Evolutionary conservation across 2,113 vertebrate species (phyloP).

Genomic region (Chrysemys picta): DNA sequence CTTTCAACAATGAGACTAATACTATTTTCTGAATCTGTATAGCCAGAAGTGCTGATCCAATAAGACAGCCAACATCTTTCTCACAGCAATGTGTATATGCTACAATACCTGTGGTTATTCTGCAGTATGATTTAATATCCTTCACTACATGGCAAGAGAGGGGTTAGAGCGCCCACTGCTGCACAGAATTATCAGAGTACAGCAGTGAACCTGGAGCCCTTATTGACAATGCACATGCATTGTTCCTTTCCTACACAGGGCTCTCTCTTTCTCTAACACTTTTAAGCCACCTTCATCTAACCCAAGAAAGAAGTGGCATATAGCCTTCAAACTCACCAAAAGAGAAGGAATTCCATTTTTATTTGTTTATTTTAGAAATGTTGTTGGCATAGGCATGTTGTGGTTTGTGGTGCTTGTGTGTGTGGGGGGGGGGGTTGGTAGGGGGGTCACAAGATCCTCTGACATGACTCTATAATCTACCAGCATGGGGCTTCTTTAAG

Average conservation of each 20-base stretch:
- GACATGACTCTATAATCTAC: not conserved
- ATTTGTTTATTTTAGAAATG: not conserved
- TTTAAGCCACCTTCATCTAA: not conserved
- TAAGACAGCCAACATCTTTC: not conserved
- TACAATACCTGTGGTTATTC: not conserved
- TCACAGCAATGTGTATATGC: rapidly evolving
- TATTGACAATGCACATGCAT: rapidly evolving
- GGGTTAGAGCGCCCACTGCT: not conserved
- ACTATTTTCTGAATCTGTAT: rapidly evolving
- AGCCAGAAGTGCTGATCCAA: not conserved
- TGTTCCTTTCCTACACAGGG: rapidly evolving
- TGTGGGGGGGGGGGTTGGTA: rapidly evolving
- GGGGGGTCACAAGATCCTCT: not conserved
- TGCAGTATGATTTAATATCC: not conserved
- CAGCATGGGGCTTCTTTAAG: not conserved
- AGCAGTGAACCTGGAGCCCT: not conserved
- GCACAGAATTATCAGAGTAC: not conserved
- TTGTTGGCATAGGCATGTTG: not conserved
- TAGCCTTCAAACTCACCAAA: not conserved
- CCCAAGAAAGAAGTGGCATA: not conserved
- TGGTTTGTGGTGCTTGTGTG: not conserved
- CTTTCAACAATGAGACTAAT: rapidly evolving
- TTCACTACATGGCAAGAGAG: not conserved
- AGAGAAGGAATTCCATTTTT: not conserved
- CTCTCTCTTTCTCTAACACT: rapidly evolving